Base-by-base conservation (phyloP, 1,140 invertebrate genomes). In the Sipha flava region DNA sequence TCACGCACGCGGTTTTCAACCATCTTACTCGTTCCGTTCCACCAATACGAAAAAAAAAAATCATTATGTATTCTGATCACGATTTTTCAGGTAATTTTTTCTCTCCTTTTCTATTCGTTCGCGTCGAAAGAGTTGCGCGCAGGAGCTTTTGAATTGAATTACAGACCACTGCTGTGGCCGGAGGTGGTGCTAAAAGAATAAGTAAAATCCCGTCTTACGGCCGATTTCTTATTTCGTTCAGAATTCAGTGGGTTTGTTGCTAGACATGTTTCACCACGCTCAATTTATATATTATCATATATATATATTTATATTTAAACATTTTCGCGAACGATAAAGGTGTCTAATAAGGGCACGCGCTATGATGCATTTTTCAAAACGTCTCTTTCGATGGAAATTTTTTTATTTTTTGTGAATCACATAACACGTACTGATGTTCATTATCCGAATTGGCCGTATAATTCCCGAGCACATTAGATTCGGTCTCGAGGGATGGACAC, bases 391-490 rank as follows among this genome's bases (percentile, higher is more conserved):
- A 12, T 21, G 21, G 26, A 43, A 43, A 66, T 14, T 66, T 43
- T 66, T 40, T 43, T 59, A 31, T 31, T 43, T 26, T 66, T 21
- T 12, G 34, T 43, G 64, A 66, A 66, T 43, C 34, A 21, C 34
- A 23, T 66, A 40, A 66, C 64, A 66, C 37, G 64, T 37, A 66
- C 34, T 43, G 64, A 66, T 43, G 64, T 43, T 66, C 64, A 66
- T 66, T 66, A 66, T 21, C 40, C 64, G 37, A 66, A 66, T 66
- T 66, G 64, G 64, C 64, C 64, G 37, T 66, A 66, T 66, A 66
- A 66, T 66, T 66, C 21, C 64, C 37, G 64, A 66, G 21, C 37
- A 43, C 64, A 66, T 66, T 66, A 66, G 64, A 66, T 2, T 6
- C 21, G 21, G 37, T 16, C 64, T 6, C 64, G 21, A 43, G 64